Evolutionary conservation across 2,797 vertebrate genomes (phyloP), one percentile per base, ranked within the genome.

Genomic region (Dermochelys coriacea): DNA sequence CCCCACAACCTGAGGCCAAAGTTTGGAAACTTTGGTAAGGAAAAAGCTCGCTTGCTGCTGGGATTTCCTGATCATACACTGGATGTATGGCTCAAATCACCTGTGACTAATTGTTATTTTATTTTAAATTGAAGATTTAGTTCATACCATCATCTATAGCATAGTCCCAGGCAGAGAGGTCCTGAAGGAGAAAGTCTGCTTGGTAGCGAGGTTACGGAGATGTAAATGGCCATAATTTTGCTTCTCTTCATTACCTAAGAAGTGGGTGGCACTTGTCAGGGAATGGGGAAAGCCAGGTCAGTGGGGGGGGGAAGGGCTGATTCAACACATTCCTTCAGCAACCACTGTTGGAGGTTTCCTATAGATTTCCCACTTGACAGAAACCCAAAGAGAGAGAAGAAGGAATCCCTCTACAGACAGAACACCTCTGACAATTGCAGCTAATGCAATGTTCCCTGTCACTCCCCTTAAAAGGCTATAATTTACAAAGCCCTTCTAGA

Each of bases 21-120:
- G 77, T 84, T 61, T 89, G 5, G 23, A 90, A 85, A 79, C 74
- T 34, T 55, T 18, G 59, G 2, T 55, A 61, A 81, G 18, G 31
- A 92, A 96, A 96, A 96, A 86, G 68, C 78, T 6, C 5, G 5
- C 84, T 84, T 93, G 54, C 84, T 51, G 3, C 47, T 93, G 59
- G 59, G n/a, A 93, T 90, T 5, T 84, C n/a, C 88, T 84, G 68
- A 68, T 19, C 61, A 68, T 21, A n/a, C 18, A 83, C 8, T 61
- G 51, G 61, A 37, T 79, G 80, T 91, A 89, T 10, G 2, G 57
- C 85, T 78, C n/a, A 14, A 57, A 18, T 91, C 81, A 68, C 31
- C 84, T 52, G 14, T 1, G 19, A 81, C 3, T 8, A 5, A 87
- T 74, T 25, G 12, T 81, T 94, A 74, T 91, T 84, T 12, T 16